phyloP scores from a whole-genome alignment of 1,140 invertebrate species.

The Drosophila rhopaloa region DNA sequence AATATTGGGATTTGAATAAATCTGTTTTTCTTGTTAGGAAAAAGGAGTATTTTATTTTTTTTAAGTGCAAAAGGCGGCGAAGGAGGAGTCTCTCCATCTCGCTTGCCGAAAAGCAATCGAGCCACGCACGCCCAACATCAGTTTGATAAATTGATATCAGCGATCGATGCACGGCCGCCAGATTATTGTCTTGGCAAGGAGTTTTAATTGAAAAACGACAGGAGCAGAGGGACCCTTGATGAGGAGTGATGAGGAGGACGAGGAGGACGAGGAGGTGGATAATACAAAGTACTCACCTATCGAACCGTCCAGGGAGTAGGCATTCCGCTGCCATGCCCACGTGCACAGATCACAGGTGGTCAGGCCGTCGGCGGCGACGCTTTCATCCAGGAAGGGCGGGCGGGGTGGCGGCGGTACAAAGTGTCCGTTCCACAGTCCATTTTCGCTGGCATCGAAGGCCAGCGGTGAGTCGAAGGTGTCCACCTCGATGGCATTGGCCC shows the following conservation, averaged over 20 bases:
- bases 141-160: slow-evolving; percentile 84
- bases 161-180: slow-evolving; percentile 66
- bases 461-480: slow-evolving; percentile 85
- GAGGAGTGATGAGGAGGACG: not conserved
- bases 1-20: no score
- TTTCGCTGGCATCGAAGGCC: slow-evolving; percentile 87
- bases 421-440: slow-evolving; percentile 88
- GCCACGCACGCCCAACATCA: slow-evolving; percentile 81
- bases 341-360: slow-evolving; percentile 90
- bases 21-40: not conserved
- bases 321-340: slow-evolving; percentile 86
- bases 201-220: slow-evolving; percentile 78
- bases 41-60: not conserved
- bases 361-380: slow-evolving; percentile 87
- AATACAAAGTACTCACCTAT: slow-evolving; percentile 65
- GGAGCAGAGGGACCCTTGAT: slow-evolving; percentile 3
- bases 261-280: not conserved
- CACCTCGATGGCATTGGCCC: slow-evolving; percentile 84
- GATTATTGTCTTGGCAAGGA: slow-evolving; percentile 69
- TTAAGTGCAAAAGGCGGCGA: slow-evolving; percentile 4
- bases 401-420: slow-evolving; percentile 89
- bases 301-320: slow-evolving; percentile 83
- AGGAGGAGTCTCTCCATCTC: slow-evolving; percentile 29
- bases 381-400: slow-evolving; percentile 88
- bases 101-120: slow-evolving; percentile 78